Evolutionary conservation across 2,797 vertebrate genomes (phyloP), one percentile per base, ranked within the genome.

Genomic region (Meda fulgida): DNA sequence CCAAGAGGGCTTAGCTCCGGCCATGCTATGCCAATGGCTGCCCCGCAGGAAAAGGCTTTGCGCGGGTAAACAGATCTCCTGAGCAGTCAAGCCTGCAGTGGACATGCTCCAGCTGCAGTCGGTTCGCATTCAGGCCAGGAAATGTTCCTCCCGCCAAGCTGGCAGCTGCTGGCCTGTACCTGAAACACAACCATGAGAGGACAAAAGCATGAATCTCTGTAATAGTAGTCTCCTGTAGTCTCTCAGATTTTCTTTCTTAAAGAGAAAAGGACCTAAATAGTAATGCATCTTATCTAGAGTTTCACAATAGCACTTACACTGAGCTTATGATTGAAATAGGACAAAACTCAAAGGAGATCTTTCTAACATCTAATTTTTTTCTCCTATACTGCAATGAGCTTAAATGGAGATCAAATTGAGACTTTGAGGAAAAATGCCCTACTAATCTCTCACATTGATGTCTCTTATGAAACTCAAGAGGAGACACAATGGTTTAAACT

Each of bases 1-100:
- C 97, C 97, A 99, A 92, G 96, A 97, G 80, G 94, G 89, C 92
- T 97, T 97, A 91, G 95, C 90, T 87, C 86, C 95, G 91, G 96
- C 96, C 95, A 98, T 94, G 93, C 94, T 95, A 91, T 95, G 96
- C 93, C 94, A 95, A 91, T 94, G 92, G 93, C 92, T 92, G 90
- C 91, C 93, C 87, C 94, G 95, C 88, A 98, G 95, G 92, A 97
- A 97, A 88, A 95, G 94, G 0, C 93, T 94, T 93, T 97, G 97
- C 76, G 97, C 90, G 69, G 97, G 96, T 91, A 96, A 95, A 94
- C 94, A 94, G 90, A 97, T 95, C 93, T 98, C 97, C 94, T 97
- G 98, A 92, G 96, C 95, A 92, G 97, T 96, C 88, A 99, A 94
- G 93, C 97, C 97, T 87, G 97, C 97, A 90, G 96, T 96, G 92